Base-by-base conservation (phyloP, 2,797 vertebrate genomes). In the Leptatherina wallacei region DNA sequence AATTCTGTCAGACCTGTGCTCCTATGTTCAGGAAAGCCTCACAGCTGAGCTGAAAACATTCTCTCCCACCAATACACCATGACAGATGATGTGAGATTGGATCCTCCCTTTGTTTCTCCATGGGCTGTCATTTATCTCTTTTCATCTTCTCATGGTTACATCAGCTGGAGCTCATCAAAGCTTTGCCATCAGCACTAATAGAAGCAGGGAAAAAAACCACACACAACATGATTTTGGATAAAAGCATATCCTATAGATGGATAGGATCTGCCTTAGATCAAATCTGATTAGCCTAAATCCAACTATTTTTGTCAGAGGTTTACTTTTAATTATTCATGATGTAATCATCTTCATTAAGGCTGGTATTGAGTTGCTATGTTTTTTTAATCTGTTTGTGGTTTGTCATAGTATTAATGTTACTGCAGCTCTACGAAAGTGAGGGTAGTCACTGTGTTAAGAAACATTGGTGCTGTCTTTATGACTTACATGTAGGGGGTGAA, bases 91-190 rank as follows among this genome's bases (percentile, higher is more conserved):
- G 67, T 69, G 73, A 76, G 80, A 82, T 85, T 82, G 82, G 75
- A 88, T 86, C 72, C 77, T 87, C 67, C 64, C 77, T 7, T 38
- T 79, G 71, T 81, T 83, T 56, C 75, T 86, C 69, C n/a, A 59
- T 69, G 58, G 76, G 77, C 75, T 82, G 77, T 86, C 83, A 82
- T 80, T 89, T 87, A 65, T 83, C 81, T 75, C 78, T 83, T 78
- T 81, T 88, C 77, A 85, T 86, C 85, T 88, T 85, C 83, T 84
- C 74, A 73, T 75, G 82, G 80, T 83, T 81, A 78, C 74, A 75
- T 84, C 74, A 77, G 64, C 60, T 74, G 62, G 65, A 75, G 65
- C 73, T 81, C 74, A 79, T 88, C 84, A 85, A 77, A 90, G 83
- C 65, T 51, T 47, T 73, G 80, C 84, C 65, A 84, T 83, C 62